Conservation (phyloP, 2,113 vertebrate species). For the Grus americana region DNA sequence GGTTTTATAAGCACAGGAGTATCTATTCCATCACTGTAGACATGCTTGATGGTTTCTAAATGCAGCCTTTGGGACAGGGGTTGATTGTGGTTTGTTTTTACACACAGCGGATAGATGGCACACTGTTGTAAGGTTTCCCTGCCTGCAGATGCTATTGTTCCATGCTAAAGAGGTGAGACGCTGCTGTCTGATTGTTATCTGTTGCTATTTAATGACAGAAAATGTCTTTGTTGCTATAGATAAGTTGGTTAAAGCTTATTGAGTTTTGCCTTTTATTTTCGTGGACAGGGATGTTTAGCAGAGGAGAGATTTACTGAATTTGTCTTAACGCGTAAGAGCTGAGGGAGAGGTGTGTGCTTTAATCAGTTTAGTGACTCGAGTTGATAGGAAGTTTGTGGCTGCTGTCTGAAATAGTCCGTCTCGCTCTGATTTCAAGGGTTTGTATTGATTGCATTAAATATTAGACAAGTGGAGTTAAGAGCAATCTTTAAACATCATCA, state of each 20-base stretch:
- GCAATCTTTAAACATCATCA: slow-evolving; percentile 10
- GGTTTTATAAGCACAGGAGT: neutral
- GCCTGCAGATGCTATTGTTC: neutral
- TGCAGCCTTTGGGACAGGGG: neutral
- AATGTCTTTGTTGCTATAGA: neutral
- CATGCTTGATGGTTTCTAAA: neutral
- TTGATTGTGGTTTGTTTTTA: neutral
- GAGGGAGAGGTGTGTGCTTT: neutral
- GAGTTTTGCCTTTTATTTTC: neutral
- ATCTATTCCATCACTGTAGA: neutral
- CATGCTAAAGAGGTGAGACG: neutral
- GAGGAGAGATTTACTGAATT: neutral
- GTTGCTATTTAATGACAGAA: neutral
- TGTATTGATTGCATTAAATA: neutral
- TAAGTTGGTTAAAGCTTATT: neutral
- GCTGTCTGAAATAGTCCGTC: neutral
- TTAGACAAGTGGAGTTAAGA: neutral
- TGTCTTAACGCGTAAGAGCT: neutral
- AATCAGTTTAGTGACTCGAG: neutral
- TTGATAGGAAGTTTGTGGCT: neutral
- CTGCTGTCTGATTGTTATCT: slow-evolving; percentile 2
- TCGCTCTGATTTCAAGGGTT: neutral
- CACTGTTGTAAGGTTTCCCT: neutral
- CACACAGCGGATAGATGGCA: slow-evolving; percentile 2
- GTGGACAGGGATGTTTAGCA: neutral